These are phyloP conservation scores for Hippopotamus amphibius DNA, from an alignment of 2,113 vertebrate genomes.

Conservation along the genomic window DNA sequence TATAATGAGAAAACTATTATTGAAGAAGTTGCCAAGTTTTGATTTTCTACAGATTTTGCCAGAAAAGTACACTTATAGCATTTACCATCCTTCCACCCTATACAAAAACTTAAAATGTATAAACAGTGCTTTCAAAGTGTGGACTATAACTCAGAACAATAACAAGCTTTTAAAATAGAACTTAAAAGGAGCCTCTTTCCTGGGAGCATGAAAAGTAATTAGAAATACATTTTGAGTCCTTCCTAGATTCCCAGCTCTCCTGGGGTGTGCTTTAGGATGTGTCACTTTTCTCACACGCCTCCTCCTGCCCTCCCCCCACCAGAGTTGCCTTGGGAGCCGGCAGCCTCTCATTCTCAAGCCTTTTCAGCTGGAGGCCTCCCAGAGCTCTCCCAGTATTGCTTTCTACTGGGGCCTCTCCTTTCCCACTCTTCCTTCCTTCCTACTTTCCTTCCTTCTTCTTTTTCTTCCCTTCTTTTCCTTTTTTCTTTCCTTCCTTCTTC, in stretches of 20 bases:
- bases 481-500: no score
- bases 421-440: neutral
- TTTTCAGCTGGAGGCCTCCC: constrained; percentile 62
- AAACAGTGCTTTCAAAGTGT: constrained; percentile 80
- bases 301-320: constrained; percentile 21
- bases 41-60: constrained; percentile 21
- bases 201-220: constrained; percentile 85
- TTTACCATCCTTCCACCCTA: constrained; percentile 61
- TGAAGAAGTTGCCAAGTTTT: constrained; percentile 66
- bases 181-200: constrained; percentile 81
- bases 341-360: constrained; percentile 25
- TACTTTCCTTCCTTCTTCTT: neutral
- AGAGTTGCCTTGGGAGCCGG: neutral
- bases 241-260: constrained; percentile 71
- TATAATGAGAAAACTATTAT: constrained; percentile 44
- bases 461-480: neutral
- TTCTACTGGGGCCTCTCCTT: constrained; percentile 27
- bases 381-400: neutral
- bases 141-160: constrained; percentile 80
- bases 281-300: constrained; percentile 64
- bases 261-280: constrained; percentile 66
- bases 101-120: constrained; percentile 79
- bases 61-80: constrained; percentile 66
- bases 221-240: constrained; percentile 73
- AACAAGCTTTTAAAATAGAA: constrained; percentile 78